Conservation (phyloP, 2,888 invertebrate genomes). For the Lutraria lutraria region DNA sequence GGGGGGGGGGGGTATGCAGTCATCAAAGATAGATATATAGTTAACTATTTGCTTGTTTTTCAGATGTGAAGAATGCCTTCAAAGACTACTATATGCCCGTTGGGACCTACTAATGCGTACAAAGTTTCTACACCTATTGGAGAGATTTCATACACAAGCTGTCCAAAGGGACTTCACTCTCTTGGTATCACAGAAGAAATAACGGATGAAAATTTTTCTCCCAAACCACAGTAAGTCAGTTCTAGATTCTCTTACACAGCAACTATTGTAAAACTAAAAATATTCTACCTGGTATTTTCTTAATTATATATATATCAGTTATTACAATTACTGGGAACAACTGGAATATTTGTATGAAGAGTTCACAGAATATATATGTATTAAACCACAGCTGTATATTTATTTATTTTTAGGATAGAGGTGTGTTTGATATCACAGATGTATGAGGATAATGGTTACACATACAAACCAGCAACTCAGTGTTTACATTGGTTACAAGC, state of each 20-base stretch:
- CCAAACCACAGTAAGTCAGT: constrained; percentile 71
- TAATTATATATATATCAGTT: no score
- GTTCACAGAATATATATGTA: no score
- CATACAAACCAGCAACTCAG: constrained; percentile 79
- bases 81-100: constrained; percentile 68
- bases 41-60: background rate
- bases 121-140: constrained; percentile 81
- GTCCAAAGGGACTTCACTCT: constrained; percentile 81
- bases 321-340: no score
- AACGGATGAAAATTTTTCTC: constrained; percentile 77
- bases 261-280: no score
- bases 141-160: constrained; percentile 77
- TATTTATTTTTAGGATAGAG: constrained; percentile 60
- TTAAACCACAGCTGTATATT: no score
- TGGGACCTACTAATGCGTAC: constrained; percentile 83
- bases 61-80: constrained; percentile 13
- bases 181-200: constrained; percentile 70
- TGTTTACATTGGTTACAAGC: constrained; percentile 81
- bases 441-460: constrained; percentile 82
- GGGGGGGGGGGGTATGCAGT: no score
- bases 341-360: no score
- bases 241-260: background rate
- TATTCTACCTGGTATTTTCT: no score
- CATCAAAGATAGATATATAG: no score
- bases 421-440: constrained; percentile 75